Evolutionary conservation across 1,140 invertebrate genomes (phyloP).

Genomic region (Acromyrmex charruanus): DNA sequence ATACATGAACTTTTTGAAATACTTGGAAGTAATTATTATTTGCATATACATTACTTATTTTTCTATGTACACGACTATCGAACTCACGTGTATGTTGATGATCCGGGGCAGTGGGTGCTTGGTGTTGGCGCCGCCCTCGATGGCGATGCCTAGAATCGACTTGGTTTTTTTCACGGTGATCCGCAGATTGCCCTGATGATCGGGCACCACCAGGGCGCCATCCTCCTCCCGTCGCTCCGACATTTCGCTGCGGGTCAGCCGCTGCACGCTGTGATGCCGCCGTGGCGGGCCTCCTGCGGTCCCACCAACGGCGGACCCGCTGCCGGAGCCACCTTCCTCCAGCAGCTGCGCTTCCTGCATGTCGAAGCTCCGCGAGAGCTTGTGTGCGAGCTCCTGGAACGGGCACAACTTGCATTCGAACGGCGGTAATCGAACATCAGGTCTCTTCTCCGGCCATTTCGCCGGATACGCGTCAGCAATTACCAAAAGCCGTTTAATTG

Average conservation of each 20-base stretch:
- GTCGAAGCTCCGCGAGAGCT: conserved; percentile 93
- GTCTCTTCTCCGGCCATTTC: conserved; percentile 3
- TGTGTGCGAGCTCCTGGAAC: conserved; percentile 93
- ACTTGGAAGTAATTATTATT: too few species aligned
- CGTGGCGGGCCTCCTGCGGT: conserved; percentile 85
- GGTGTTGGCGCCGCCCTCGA: conserved; percentile 98
- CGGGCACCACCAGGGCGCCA: conserved; percentile 91
- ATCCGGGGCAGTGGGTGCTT: conserved; percentile 97
- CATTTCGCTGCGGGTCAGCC: conserved; percentile 83
- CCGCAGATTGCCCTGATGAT: conserved; percentile 94
- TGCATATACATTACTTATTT: too few species aligned
- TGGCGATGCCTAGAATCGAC: conserved; percentile 97
- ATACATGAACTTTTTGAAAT: too few species aligned
- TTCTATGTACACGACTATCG: too few species aligned
- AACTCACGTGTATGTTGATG: conserved; percentile 97
- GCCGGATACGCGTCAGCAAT: conserved; percentile 49
- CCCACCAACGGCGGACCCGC: conserved; percentile 86
- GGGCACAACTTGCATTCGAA: conserved; percentile 72
- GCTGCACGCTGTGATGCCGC: conserved; percentile 84
- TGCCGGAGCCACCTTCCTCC: conserved; percentile 90
- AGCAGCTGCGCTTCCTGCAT: conserved; percentile 94
- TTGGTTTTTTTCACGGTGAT: conserved; percentile 96
- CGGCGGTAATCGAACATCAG: not conserved
- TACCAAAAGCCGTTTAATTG: not conserved
- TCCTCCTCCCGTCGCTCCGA: conserved; percentile 88